Base-by-base conservation (phyloP, 2,113 vertebrate species). In the Peucedramus taeniatus region DNA sequence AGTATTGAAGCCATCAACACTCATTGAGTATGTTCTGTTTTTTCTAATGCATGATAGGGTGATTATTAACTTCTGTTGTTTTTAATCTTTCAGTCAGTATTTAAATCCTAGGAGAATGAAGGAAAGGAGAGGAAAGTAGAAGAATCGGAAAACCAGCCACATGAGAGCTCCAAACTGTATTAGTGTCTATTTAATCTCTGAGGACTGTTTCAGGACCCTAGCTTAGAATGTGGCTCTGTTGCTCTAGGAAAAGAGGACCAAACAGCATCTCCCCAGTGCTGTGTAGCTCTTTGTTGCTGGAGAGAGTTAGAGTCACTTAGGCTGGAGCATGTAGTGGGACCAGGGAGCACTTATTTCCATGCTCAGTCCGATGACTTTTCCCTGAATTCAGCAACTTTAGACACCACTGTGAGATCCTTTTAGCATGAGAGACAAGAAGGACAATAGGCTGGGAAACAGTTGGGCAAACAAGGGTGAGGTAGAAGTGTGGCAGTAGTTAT, bases 71-170 rank as follows among this genome's bases (percentile, higher is more conserved):
- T 86, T 86, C 26, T 81, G 90, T 88, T 95, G 56, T 9, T 90
- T 93, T 92, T 92, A 88, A 71, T 94, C 72, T 72, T 83, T 81
- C 79, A 70, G 68, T 90, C 79, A 77, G 71, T 83, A 53, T 90
- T 95, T 86, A 90, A 92, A 90, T 92, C 42, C 42, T 85, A 23
- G 33, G 56, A 93, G 88, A 91, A 77, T 1, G 33, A 82, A 80
- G 51, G 72, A 96, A 74, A 31, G 76, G 8, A 56, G 44, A 85
- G 42, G 37, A 79, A 90, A 87, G 63, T 28, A 83, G 20, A 51
- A 93, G 60, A 93, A 54, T 51, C 0, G 0, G 28, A 80, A 90
- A 69, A 79, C 79, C 51, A 63, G 33, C 63, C 59, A 40, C 75
- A 63, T 70, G 42, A 64, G 39, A 90, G 51, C 35, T 47, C 47